Conservation (phyloP, 2,888 invertebrate species). For the Dendrolimus pini region DNA sequence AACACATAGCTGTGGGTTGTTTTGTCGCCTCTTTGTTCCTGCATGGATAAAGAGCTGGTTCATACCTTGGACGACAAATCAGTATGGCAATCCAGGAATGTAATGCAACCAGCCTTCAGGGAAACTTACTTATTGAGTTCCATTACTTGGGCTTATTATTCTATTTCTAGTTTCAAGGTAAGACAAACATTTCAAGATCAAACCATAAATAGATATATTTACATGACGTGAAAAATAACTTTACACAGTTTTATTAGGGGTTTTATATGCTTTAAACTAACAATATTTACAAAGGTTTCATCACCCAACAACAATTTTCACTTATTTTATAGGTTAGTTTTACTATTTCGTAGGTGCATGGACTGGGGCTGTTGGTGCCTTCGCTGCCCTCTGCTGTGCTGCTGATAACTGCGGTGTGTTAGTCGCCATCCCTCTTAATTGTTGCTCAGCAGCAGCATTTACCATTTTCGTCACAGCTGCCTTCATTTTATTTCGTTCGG, state of each 20-base stretch:
- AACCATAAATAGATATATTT: too few species aligned
- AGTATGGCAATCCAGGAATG: too few species aligned
- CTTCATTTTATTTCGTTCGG: slow-evolving; percentile 80
- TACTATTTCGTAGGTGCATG: slow-evolving; percentile 37
- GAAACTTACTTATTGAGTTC: too few species aligned
- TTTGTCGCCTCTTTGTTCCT: too few species aligned
- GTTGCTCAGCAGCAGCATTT: slow-evolving; percentile 81
- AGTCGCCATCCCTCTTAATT: slow-evolving; percentile 77
- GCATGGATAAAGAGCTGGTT: too few species aligned
- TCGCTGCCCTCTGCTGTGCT: slow-evolving; percentile 58
- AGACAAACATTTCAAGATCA: slow-evolving; percentile 2
- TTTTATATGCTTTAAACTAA: neutral
- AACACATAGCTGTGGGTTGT: too few species aligned
- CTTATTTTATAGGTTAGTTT: slow-evolving; percentile 16
- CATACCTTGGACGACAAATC: too few species aligned
- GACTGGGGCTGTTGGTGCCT: slow-evolving; percentile 57
- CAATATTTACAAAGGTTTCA: slow-evolving; percentile 10
- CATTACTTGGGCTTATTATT: too few species aligned
- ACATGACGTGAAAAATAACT: too few species aligned
- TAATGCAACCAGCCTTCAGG: too few species aligned
- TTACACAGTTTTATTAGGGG: too few species aligned
- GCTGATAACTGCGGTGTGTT: slow-evolving; percentile 69
- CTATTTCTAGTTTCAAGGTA: slow-evolving; percentile 1
- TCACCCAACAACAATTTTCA: neutral
- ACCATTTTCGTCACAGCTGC: slow-evolving; percentile 81